phyloP scores from a whole-genome alignment of 2,113 vertebrate genomes.

The Junco hyemalis region DNA sequence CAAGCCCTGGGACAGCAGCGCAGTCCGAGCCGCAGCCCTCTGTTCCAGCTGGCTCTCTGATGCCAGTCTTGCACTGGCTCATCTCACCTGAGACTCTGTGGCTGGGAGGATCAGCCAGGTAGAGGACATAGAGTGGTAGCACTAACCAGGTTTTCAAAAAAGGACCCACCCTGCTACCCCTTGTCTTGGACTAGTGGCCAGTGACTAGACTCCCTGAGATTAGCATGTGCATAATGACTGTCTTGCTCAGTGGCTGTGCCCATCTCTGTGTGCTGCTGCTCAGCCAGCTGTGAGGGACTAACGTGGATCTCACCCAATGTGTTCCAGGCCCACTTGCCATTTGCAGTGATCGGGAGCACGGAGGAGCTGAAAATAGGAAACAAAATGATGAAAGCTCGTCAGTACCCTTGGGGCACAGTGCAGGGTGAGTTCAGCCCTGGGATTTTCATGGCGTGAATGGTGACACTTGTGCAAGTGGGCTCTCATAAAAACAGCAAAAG shows the following conservation, averaged over 20 bases:
- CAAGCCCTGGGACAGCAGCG: not conserved
- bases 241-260: constrained; percentile 14
- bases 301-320: not conserved
- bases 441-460: not conserved
- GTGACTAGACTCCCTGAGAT: constrained; percentile 36
- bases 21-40: not conserved
- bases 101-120: constrained; percentile 61
- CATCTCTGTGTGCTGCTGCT: not conserved
- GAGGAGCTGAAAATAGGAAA: constrained; percentile 98
- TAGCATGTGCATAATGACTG: not conserved
- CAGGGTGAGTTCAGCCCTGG: constrained; percentile 80
- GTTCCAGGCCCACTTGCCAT: constrained; percentile 92
- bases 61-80: constrained; percentile 26
- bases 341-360: constrained; percentile 96
- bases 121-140: constrained; percentile 27
- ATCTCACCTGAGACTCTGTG: constrained; percentile 32
- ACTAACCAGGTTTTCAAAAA: constrained; percentile 32
- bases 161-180: constrained; percentile 9
- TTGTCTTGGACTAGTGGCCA: constrained; percentile 35
- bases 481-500: not conserved
- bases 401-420: constrained; percentile 98
- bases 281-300: not conserved
- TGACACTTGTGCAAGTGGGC: not conserved
- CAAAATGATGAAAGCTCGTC: constrained; percentile 97
- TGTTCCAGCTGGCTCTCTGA: constrained; percentile 23